Evolutionary conservation across 2,888 invertebrate genomes (phyloP), one percentile per base, ranked within the genome.

Genomic region (Smittia aterrima): DNA sequence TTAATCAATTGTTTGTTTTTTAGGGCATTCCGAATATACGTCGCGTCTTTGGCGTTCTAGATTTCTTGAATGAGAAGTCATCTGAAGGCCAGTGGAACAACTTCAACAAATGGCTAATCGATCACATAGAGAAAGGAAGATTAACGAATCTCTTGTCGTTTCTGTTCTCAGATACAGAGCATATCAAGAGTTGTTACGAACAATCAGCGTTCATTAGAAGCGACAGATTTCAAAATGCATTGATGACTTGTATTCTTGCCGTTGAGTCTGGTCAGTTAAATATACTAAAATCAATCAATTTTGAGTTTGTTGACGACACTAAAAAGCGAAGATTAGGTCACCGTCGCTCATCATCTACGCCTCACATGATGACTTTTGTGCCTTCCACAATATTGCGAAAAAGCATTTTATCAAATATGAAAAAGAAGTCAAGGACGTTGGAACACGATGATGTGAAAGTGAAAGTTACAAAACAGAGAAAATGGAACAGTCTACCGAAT

Each of bases 221-320:
- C 78, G 84, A 86, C 76, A 82, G 84, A 75, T 87, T 87, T 79
- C 85, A 87, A 13, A 87, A 88, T 78, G 87, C 88, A 1, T 83
- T 87, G 1, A 82, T 89, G 53, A 86, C 88, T 41, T 89, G 89
- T 78, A 81, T 90, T 58, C 84, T 85, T 77, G 88, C 89, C 22
- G 85, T 89, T 0, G 89, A 90, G 81, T 82, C 86, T 68, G 87
- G 87, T 79, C 87, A 88, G 78, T 85, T 86, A 24, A 85, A 85
- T 75, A 79, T 89, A 64, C 82, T 90, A 40, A 86, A 87, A 9
- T 89, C 89, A 80, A 87, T 90, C 72, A 86, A 88, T 79, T 85
- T 86, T 1, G 82, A 84, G 76, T 82, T 89, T 53, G 83, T 83
- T 79, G 75, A 80, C 74, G 77, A 79, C 53, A 79, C 80, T 76